Evolutionary conservation across 2,113 vertebrate species (phyloP).

Genomic region (Dolichallabes microphthalmus): DNA sequence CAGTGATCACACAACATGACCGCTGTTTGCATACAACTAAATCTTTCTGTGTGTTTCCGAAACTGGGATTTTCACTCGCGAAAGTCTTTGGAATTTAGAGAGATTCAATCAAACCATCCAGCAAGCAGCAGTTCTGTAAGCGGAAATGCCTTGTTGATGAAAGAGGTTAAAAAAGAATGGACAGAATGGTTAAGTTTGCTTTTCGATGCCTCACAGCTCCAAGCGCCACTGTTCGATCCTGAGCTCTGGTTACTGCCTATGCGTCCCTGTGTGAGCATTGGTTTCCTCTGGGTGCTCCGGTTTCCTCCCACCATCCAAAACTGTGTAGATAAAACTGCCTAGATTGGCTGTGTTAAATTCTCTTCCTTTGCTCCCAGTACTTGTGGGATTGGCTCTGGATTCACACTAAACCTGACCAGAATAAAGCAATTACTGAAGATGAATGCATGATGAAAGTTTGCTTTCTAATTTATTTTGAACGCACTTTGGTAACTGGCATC

Average conservation of each 20-base stretch:
- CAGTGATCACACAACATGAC: background rate
- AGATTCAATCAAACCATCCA: background rate
- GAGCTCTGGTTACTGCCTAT: background rate
- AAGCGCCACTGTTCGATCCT: background rate
- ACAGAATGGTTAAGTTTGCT: background rate
- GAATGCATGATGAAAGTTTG: background rate
- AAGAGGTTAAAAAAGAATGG: background rate
- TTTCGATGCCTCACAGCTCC: background rate
- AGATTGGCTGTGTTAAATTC: background rate
- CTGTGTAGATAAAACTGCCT: background rate
- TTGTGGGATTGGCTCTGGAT: background rate
- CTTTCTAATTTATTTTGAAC: background rate
- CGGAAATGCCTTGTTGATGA: background rate
- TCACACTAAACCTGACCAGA: background rate
- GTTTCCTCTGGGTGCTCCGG: background rate
- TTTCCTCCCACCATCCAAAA: background rate
- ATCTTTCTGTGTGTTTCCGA: background rate
- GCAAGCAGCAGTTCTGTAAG: background rate
- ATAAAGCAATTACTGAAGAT: constrained; percentile 1
- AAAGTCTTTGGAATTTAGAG: no score
- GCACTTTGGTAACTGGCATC: background rate
- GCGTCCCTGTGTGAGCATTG: background rate
- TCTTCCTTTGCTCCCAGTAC: background rate
- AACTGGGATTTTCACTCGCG: background rate
- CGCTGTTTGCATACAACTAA: no score